Percentiles rank a stretch among this genome's conserved stretches.
Evolutionary conservation across 2,113 vertebrate genomes (phyloP).

Genomic region (Psittacus erithacus): DNA sequence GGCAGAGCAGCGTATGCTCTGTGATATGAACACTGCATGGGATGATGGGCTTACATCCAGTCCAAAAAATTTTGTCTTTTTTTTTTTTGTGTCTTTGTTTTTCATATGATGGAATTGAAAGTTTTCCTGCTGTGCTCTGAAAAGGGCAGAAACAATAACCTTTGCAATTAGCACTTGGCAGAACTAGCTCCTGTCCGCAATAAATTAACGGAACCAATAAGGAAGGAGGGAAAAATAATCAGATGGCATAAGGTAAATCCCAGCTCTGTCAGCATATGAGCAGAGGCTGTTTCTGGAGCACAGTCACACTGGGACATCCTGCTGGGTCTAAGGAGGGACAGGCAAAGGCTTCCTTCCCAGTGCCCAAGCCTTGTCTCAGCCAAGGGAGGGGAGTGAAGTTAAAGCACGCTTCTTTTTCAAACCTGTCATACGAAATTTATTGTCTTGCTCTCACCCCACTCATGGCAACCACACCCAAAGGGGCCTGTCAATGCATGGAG

Average conservation of each 20-base stretch:
- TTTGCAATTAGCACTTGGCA: conserved; percentile 65
- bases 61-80: neutral
- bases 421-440: neutral
- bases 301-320: neutral
- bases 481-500: neutral
- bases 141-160: conserved; percentile 59
- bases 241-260: conserved; percentile 7
- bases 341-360: neutral
- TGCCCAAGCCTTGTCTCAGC: neutral
- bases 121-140: conserved; percentile 40
- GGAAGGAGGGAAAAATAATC: neutral
- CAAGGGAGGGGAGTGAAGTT: neutral
- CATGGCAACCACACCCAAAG: neutral
- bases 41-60: neutral
- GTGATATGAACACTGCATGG: accelerated
- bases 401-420: neutral
- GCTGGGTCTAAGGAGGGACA: neutral
- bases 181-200: conserved; percentile 26
- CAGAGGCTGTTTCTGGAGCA: neutral
- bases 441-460: neutral
- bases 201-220: conserved; percentile 39
- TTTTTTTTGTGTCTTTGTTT: neutral
- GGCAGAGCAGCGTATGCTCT: neutral
- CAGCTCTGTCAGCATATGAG: neutral
- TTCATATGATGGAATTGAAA: neutral